Evolutionary conservation across 2,113 vertebrate genomes (phyloP).

Genomic region (Jaculus jaculus): DNA sequence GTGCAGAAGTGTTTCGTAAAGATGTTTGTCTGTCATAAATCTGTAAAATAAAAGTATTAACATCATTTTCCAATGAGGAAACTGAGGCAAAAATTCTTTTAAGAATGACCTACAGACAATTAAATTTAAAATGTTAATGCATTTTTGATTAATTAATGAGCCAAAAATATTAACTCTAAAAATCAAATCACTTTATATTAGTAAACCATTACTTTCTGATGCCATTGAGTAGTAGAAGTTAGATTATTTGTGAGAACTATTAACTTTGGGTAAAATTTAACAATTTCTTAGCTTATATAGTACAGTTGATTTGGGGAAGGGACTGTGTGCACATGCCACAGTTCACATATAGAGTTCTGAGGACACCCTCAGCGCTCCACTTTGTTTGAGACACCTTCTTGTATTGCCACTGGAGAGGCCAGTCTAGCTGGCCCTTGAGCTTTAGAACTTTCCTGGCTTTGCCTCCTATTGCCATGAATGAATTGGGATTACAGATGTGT

Average conservation of each 20-base stretch:
- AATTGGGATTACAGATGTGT: no score
- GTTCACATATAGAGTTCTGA: no score
- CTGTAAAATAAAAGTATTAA: not conserved
- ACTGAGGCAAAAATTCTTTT: not conserved
- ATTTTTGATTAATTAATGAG: constrained; percentile 12
- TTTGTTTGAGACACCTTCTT: no score
- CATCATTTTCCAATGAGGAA: constrained; percentile 16
- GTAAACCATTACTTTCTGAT: constrained; percentile 11
- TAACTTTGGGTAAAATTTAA: not conserved
- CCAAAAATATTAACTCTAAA: constrained; percentile 27
- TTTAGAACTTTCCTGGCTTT: no score
- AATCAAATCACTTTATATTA: not conserved
- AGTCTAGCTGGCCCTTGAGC: no score
- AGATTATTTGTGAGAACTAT: constrained; percentile 18
- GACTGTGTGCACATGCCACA: no score
- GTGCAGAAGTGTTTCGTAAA: not conserved
- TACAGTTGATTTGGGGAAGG: no score
- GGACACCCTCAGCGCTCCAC: no score
- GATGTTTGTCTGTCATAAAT: constrained; percentile 26
- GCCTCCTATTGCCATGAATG: no score
- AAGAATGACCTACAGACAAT: not conserved
- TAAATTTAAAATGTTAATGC: constrained; percentile 2
- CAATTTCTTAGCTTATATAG: not conserved
- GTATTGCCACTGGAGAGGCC: no score
- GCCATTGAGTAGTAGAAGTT: constrained; percentile 16